Conservation (phyloP, 2,797 vertebrate genomes). For the Eutrigla gurnardus region DNA sequence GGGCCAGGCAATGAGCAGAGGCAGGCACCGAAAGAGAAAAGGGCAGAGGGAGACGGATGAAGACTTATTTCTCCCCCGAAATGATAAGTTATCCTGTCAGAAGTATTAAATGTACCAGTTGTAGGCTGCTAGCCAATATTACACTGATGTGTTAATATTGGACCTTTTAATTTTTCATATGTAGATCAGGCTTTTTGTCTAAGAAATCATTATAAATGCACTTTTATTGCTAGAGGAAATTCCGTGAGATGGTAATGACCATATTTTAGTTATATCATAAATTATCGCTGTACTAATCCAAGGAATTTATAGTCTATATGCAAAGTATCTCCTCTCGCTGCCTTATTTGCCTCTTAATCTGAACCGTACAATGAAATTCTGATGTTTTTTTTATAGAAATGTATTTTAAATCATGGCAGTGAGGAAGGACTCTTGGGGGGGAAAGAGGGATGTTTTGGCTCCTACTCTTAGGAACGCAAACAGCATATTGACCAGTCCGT, state of each 20-base stretch:
- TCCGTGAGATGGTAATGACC: not conserved
- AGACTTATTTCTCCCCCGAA: constrained; percentile 17
- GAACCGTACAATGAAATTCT: not conserved
- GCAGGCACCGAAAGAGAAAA: constrained; percentile 19
- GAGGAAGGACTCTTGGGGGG: not conserved
- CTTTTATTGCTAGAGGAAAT: not conserved
- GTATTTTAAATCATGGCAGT: not conserved
- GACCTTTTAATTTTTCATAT: not conserved
- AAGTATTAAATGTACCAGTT: constrained; percentile 24
- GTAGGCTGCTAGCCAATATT: constrained; percentile 5
- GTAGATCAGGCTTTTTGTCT: not conserved
- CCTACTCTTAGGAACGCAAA: constrained; percentile 12
- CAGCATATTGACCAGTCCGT: constrained; percentile 22
- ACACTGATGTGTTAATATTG: constrained; percentile 1
- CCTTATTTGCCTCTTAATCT: not conserved
- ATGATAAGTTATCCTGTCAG: constrained; percentile 36
- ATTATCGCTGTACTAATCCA: not conserved
- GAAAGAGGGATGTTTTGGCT: constrained; percentile 7
- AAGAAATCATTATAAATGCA: not conserved
- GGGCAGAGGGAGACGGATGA: constrained; percentile 21
- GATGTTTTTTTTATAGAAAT: not conserved
- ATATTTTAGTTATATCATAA: not conserved
- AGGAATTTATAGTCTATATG: not conserved
- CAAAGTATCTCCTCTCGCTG: not conserved
- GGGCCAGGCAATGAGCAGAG: constrained; percentile 46